Evolutionary conservation across 2,113 vertebrate genomes (phyloP).

Genomic region (Heterocephalus glaber): DNA sequence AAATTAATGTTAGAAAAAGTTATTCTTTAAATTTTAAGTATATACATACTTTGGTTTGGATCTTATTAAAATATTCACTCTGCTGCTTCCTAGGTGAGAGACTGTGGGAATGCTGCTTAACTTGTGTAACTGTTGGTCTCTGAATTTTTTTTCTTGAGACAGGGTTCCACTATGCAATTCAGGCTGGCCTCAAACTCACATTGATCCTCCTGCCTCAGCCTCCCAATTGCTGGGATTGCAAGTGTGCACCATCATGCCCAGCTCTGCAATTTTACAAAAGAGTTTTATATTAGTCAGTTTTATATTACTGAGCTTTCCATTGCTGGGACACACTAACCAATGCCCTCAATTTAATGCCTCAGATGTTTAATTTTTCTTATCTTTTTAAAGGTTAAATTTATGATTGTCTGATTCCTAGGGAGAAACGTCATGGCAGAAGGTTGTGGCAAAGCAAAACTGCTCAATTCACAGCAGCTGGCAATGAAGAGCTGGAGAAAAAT

Average conservation of each 20-base stretch:
- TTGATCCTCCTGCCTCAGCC: not conserved
- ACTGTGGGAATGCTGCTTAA: not conserved
- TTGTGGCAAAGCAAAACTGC: not conserved
- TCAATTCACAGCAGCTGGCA: not conserved
- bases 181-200: not conserved
- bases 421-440: not conserved
- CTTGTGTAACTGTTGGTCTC: not conserved
- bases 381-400: not conserved
- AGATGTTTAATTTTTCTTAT: not conserved
- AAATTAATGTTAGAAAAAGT: not conserved
- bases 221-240: not conserved
- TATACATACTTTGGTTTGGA: not conserved
- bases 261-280: not conserved
- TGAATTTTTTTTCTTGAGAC: not conserved
- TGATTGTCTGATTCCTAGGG: not conserved
- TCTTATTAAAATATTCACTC: not conserved
- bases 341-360: not conserved
- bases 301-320: not conserved
- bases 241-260: not conserved
- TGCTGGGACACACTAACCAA: not conserved
- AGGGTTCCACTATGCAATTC: not conserved
- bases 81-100: not conserved
- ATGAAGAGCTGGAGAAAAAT: not conserved
- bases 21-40: not conserved
- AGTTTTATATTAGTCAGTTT: not conserved